These are phyloP conservation scores for Gymnocypris eckloni DNA, from an alignment of 2,797 vertebrate species.

Conservation along the genomic window DNA sequence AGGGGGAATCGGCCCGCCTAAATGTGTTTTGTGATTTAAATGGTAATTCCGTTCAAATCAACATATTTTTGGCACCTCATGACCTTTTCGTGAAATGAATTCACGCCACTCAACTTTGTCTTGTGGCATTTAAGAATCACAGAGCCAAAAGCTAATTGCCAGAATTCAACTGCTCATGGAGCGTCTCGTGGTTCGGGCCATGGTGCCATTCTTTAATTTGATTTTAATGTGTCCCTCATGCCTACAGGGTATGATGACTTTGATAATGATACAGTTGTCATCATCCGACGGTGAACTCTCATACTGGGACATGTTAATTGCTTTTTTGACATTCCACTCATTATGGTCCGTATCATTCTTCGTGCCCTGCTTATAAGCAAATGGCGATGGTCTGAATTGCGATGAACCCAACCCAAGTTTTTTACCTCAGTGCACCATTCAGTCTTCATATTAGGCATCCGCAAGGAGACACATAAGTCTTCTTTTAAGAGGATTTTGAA, in stretches of 20 bases:
- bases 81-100: constrained; percentile 79
- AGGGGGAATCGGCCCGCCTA: constrained; percentile 49
- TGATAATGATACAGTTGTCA: constrained; percentile 83
- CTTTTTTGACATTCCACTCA: constrained; percentile 78
- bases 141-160: constrained; percentile 76
- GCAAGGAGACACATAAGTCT: constrained; percentile 71
- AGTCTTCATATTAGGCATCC: constrained; percentile 60
- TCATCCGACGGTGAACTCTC: constrained; percentile 77
- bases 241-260: constrained; percentile 74
- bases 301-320: constrained; percentile 78
- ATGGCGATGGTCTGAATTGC: constrained; percentile 44
- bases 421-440: constrained; percentile 20
- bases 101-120: constrained; percentile 76
- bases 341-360: constrained; percentile 67
- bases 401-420: not conserved
- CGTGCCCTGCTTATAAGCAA: constrained; percentile 50
- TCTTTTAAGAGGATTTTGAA: constrained; percentile 74
- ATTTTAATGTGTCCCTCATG: constrained; percentile 84
- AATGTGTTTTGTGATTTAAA: constrained; percentile 72
- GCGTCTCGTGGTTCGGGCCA: constrained; percentile 74
- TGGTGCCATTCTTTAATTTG: constrained; percentile 81
- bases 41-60: constrained; percentile 76
- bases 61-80: constrained; percentile 79
- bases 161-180: constrained; percentile 70
- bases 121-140: constrained; percentile 79